These are phyloP conservation scores for Aricia artaxerxes DNA, from an alignment of 2,888 invertebrate genomes.

Conservation along the genomic window DNA sequence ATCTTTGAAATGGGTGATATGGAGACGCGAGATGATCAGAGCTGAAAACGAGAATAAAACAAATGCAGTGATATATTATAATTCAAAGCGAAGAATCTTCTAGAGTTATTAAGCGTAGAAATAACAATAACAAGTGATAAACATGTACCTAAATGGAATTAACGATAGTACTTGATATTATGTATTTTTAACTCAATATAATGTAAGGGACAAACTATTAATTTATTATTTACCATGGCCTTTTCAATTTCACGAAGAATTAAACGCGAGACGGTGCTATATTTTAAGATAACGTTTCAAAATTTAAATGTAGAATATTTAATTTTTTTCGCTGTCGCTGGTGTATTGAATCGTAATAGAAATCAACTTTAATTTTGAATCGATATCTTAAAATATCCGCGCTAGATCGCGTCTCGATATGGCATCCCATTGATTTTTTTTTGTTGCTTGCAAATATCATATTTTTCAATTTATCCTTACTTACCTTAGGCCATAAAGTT, in stretches of 20 bases:
- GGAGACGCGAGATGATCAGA: too few relatives aligned
- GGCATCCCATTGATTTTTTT: neutral
- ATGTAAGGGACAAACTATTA: neutral
- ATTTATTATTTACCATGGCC: neutral
- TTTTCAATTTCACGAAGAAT: neutral
- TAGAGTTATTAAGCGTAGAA: neutral
- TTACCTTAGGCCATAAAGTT: too few relatives aligned
- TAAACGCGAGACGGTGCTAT: too few relatives aligned
- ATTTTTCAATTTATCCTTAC: neutral
- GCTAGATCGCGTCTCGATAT: neutral
- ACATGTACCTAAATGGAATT: neutral
- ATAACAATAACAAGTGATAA: neutral
- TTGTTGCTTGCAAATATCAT: neutral
- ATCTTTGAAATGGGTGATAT: too few relatives aligned
- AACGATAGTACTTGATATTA: neutral
- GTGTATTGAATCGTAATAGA: neutral
- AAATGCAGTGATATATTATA: neutral
- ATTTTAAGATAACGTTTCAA: too few relatives aligned
- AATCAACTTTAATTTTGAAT: neutral
- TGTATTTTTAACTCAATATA: neutral
- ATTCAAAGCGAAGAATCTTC: neutral
- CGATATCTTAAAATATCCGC: neutral
- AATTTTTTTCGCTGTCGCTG: too few relatives aligned
- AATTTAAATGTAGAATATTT: too few relatives aligned
- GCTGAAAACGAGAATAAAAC: neutral